Percentiles rank a stretch among this genome's conserved stretches.
These are phyloP conservation scores for Hybognathus amarus DNA, from an alignment of 2,797 vertebrate genomes.

Conservation along the genomic window DNA sequence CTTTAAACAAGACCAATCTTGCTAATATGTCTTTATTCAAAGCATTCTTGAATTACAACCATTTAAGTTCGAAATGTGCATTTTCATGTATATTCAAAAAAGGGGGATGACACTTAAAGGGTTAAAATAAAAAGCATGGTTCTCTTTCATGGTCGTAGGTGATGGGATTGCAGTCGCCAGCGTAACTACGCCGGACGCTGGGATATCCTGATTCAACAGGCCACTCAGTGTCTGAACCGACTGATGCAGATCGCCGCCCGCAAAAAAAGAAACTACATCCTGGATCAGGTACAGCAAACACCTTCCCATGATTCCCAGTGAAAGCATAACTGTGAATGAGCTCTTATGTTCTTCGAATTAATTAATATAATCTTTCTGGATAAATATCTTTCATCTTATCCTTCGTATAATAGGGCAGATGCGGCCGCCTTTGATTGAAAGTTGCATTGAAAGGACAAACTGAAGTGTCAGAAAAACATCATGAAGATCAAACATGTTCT, in stretches of 20 bases:
- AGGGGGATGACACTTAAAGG: too few species aligned
- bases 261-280: constrained; percentile 93
- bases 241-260: constrained; percentile 91
- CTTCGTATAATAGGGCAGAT: constrained; percentile 38
- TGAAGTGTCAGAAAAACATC: background rate
- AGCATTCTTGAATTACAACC: too few species aligned
- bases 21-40: too few species aligned
- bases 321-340: constrained; percentile 22
- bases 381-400: background rate
- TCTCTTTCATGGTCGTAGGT: constrained; percentile 74
- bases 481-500: background rate
- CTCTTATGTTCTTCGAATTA: constrained; percentile 42
- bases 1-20: too few species aligned
- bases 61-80: too few species aligned
- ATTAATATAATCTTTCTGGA: constrained; percentile 27
- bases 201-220: constrained; percentile 93
- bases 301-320: background rate
- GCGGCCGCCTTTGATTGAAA: constrained; percentile 6
- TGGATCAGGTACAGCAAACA: constrained; percentile 75
- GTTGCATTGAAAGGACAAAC: background rate
- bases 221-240: constrained; percentile 92
- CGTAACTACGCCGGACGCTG: constrained; percentile 90
- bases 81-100: too few species aligned
- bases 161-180: constrained; percentile 91
- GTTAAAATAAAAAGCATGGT: background rate